Evolutionary conservation across 2,888 invertebrate species (phyloP).

Genomic region (Dicroscelio sp.): DNA sequence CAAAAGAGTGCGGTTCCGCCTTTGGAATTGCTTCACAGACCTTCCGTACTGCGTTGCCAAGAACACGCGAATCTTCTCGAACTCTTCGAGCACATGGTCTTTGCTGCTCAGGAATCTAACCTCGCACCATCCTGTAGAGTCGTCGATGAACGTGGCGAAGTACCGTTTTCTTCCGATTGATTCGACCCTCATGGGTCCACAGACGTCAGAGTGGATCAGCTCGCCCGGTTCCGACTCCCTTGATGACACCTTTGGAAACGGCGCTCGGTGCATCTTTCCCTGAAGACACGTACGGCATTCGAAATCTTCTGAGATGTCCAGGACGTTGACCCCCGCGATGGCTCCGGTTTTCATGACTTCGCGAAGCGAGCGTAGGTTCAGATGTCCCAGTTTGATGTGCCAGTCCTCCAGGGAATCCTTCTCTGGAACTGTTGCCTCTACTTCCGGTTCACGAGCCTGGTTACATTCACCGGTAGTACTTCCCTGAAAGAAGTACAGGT

Average conservation of each 20-base stretch:
- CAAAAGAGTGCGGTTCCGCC: constrained; percentile 37
- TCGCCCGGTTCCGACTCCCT: constrained; percentile 55
- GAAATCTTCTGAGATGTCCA: background rate
- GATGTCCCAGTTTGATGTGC: background rate
- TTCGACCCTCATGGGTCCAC: constrained; percentile 28
- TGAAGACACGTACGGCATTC: constrained; percentile 2
- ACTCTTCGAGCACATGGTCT: constrained; percentile 65
- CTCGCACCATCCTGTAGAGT: constrained; percentile 79
- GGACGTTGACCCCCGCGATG: constrained; percentile 27
- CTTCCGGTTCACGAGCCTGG: background rate
- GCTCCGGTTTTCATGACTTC: background rate
- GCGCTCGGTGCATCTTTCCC: constrained; percentile 1
- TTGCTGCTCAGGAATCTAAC: constrained; percentile 74
- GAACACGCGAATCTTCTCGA: constrained; percentile 70
- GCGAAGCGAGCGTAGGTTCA: background rate
- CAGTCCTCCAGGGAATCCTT: background rate
- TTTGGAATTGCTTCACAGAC: constrained; percentile 2
- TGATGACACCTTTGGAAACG: constrained; percentile 8
- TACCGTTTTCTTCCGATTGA: constrained; percentile 47
- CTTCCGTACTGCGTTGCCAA: constrained; percentile 73
- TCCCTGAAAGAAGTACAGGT: background rate
- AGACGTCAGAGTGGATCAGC: background rate
- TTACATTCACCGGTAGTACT: background rate
- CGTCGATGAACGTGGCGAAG: constrained; percentile 68
- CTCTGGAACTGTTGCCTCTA: no score